phyloP scores from a whole-genome alignment of 2,888 invertebrate species.

The Latrodectus hesperus region DNA sequence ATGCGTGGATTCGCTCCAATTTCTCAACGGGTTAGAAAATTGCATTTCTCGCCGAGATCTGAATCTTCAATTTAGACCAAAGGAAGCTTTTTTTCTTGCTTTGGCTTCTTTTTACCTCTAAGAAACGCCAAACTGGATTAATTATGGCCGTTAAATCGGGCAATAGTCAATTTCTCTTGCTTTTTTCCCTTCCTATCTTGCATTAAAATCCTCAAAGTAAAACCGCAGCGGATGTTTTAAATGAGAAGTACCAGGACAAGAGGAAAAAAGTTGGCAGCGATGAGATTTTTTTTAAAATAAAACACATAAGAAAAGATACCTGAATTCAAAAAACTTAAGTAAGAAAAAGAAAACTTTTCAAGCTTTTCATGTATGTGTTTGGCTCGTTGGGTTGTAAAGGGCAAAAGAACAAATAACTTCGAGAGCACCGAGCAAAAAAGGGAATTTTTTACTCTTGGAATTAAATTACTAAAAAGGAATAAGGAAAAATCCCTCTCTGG shows the following conservation, averaged over 20 bases:
- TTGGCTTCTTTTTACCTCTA: not conserved
- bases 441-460: constrained; percentile 46
- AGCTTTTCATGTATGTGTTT: not conserved
- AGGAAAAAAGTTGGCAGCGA: too few species aligned
- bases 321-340: too few species aligned
- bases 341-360: too few species aligned
- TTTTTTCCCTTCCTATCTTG: not conserved
- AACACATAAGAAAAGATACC: too few species aligned
- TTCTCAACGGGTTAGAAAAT: too few species aligned
- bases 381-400: constrained; percentile 2
- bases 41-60: too few species aligned
- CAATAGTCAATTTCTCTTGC: constrained; percentile 15
- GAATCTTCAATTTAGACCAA: too few species aligned
- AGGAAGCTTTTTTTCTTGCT: not conserved
- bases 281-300: too few species aligned
- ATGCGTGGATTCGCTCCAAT: too few species aligned
- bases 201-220: too few species aligned
- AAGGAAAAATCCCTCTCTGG: constrained; percentile 34
- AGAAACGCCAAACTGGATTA: constrained; percentile 38
- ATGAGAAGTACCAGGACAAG: too few species aligned
- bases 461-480: constrained; percentile 40
- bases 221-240: too few species aligned
- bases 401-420: not conserved
- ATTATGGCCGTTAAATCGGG: constrained; percentile 39
- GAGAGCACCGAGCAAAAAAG: constrained; percentile 3